Conservation (phyloP, 2,888 invertebrate species). For the Rhorus exstirpatorius region DNA sequence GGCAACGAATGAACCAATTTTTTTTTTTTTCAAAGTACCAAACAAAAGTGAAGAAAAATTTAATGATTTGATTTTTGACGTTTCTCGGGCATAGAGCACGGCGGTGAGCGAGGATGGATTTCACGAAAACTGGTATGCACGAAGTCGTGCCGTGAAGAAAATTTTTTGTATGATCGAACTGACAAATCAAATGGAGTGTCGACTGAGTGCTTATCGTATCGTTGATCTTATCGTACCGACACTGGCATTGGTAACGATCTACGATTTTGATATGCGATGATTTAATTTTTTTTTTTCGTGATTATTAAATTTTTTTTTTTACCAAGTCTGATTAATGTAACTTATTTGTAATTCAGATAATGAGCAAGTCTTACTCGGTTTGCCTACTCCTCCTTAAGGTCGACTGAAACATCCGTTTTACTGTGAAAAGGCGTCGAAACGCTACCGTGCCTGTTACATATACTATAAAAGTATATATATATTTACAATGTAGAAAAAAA, state of each 20-base stretch:
- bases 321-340: neutral
- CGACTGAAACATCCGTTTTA: neutral
- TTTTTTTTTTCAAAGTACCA: neutral
- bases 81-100: conserved; percentile 68
- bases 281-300: neutral
- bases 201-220: conserved; percentile 64
- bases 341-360: conserved; percentile 21
- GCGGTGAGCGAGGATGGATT: conserved; percentile 70
- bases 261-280: conserved; percentile 1
- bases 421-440: too few species aligned
- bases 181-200: conserved; percentile 70
- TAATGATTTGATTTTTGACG: neutral
- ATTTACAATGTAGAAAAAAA: neutral
- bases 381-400: conserved; percentile 46
- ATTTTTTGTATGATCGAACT: conserved; percentile 66
- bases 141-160: conserved; percentile 48
- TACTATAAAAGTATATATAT: too few species aligned
- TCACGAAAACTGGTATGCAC: conserved; percentile 71
- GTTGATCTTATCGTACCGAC: conserved; percentile 74
- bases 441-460: too few species aligned
- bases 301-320: neutral
- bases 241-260: conserved; percentile 69
- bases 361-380: conserved; percentile 52
- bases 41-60: neutral
- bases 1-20: too few species aligned